Base-by-base conservation (phyloP, 2,113 vertebrate genomes). In the Poeciliopsis prolifica region DNA sequence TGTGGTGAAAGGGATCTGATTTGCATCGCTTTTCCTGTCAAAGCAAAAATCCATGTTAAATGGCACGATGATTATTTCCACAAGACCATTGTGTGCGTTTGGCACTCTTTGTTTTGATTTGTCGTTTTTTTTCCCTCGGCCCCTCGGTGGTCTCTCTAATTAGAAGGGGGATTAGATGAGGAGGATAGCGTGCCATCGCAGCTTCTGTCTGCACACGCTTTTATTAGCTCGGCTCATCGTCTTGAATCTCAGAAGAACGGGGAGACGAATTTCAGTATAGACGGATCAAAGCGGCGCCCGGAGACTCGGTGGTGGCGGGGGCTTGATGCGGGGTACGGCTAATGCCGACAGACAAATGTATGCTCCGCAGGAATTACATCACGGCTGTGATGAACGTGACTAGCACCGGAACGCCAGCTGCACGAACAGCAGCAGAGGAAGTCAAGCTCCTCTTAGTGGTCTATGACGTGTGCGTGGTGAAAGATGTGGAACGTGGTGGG, bases 141-240 rank as follows among this genome's bases (percentile, higher is more conserved):
- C 78, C 72, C 80, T 80, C 82, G 62, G 63, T 78, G 68, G 80
- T 44, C 68, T 82, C 77, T 86, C 79, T 91, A 91, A 92, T 92
- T 88, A 92, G 81, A 82, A 81, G 72, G 19, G 22, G 73, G 89
- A 89, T 89, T 86, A 90, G 77, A 86, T 77, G 66, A n/a, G 15
- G 79, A 70, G 86, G 89, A 88, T 87, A 80, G 88, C 81, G 84
- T 86, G 85, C 74, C 80, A 86, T 69, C 80, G 44, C 85, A 77
- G 73, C 88, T 81, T 85, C 83, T 87, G 86, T 83, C 86, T 82
- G 77, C 67, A 61, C 65, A 2, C 44, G 73, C 82, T 87, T 88
- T 90, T 89, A 87, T 90, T 90, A 89, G 91, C 86, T 87, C 77
- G 42, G 78, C 80, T 85, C 79, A 61, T 86, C 77, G 74, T 79